Conservation (phyloP, 2,113 vertebrate genomes). For the Strix aluco region DNA sequence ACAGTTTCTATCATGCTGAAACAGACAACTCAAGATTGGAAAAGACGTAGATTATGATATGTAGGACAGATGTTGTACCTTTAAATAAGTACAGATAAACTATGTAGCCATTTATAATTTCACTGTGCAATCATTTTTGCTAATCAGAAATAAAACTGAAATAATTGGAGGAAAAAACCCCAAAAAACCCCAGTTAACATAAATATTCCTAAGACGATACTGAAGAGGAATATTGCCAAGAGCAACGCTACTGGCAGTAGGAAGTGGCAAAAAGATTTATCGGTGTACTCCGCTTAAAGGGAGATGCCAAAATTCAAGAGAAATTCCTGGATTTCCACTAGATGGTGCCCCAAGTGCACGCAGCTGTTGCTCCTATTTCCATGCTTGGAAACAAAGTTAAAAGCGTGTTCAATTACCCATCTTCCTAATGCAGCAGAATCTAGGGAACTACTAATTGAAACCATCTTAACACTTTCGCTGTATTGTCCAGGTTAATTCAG, state of each 20-base stretch:
- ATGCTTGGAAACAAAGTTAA: neutral
- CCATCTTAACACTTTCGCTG: neutral
- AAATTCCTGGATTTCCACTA: neutral
- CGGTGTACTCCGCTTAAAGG: rapidly evolving
- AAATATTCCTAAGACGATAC: neutral
- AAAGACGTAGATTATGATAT: neutral
- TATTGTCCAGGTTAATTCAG: neutral
- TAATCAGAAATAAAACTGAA: neutral
- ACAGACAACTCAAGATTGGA: neutral
- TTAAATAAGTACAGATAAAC: neutral
- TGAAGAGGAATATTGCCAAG: neutral
- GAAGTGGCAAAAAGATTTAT: neutral
- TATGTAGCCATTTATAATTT: neutral
- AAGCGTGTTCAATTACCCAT: neutral
- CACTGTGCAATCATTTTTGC: neutral
- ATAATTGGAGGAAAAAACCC: neutral
- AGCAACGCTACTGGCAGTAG: neutral
- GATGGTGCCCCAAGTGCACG: neutral
- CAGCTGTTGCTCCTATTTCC: neutral
- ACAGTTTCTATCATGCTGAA: neutral
- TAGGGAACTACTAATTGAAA: neutral
- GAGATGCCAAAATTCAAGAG: neutral
- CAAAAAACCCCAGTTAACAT: neutral
- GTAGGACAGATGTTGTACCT: neutral
- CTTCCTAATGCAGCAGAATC: neutral